Conservation (phyloP, 2,888 invertebrate species). For the Stenurella melanura region DNA sequence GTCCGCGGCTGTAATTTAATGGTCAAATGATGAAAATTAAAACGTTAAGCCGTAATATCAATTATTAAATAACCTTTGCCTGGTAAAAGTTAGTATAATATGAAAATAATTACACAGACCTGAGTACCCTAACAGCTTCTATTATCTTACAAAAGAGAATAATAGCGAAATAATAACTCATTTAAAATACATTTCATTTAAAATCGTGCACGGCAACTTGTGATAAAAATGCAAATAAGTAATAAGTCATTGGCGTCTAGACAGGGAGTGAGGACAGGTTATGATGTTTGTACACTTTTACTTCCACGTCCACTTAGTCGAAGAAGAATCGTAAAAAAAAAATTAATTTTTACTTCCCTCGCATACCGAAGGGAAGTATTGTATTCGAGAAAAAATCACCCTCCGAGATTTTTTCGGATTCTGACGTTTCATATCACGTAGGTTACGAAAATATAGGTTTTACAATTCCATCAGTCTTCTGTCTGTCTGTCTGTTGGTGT, state of each 20-base stretch:
- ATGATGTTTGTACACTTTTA: too few relatives aligned
- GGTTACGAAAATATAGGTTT: too few relatives aligned
- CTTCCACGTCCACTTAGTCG: too few relatives aligned
- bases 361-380: too few relatives aligned
- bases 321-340: too few relatives aligned
- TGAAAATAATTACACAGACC: slow-evolving; percentile 50
- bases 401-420: too few relatives aligned
- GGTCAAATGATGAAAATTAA: slow-evolving; percentile 29
- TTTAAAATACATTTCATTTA: slow-evolving; percentile 63
- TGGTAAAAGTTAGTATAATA: slow-evolving; percentile 47
- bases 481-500: too few relatives aligned
- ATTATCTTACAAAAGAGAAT: slow-evolving; percentile 57
- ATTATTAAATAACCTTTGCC: slow-evolving; percentile 46
- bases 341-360: too few relatives aligned
- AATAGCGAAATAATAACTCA: slow-evolving; percentile 65
- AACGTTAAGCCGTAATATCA: slow-evolving; percentile 32
- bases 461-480: too few relatives aligned
- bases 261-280: not conserved
- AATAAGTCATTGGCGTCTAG: slow-evolving; percentile 48
- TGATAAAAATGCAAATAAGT: slow-evolving; percentile 64
- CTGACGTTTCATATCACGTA: too few relatives aligned
- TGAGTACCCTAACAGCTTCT: slow-evolving; percentile 40
- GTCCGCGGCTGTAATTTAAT: slow-evolving; percentile 18
- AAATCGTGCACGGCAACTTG: slow-evolving; percentile 61
- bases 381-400: too few relatives aligned